A percentile compares a stretch with the other conserved stretches of the same genome.
phyloP scores from a whole-genome alignment of 2,888 invertebrate genomes.

The Erynnis tages region DNA sequence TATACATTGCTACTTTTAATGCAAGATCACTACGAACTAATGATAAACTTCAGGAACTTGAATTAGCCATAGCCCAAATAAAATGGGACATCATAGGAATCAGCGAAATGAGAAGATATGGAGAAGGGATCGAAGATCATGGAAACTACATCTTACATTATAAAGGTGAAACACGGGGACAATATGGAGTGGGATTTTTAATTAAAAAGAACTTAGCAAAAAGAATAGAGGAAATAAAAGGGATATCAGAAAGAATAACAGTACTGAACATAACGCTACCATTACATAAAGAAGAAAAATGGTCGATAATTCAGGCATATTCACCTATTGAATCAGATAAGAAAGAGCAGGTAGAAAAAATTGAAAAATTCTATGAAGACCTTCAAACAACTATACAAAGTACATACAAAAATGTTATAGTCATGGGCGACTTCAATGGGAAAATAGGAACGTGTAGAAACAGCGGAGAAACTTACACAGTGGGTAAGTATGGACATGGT shows the following conservation, averaged over 20 bases:
- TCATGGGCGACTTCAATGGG: neutral
- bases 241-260: neutral
- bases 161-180: no score
- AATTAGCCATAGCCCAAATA: no score
- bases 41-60: no score
- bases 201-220: no score
- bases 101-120: no score
- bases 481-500: neutral
- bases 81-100: no score
- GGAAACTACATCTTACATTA: no score
- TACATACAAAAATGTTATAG: neutral
- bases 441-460: neutral
- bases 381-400: neutral
- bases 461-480: neutral
- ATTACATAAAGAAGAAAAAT: neutral
- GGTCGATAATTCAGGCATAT: neutral
- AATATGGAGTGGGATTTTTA: no score
- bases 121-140: no score
- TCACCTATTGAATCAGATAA: neutral
- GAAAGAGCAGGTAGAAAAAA: neutral
- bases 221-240: no score
- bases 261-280: neutral
- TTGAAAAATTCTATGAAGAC: neutral
- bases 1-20: no score
- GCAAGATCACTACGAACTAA: no score